Conservation (phyloP, 2,113 vertebrate genomes). For the Vireo altiloquus region DNA sequence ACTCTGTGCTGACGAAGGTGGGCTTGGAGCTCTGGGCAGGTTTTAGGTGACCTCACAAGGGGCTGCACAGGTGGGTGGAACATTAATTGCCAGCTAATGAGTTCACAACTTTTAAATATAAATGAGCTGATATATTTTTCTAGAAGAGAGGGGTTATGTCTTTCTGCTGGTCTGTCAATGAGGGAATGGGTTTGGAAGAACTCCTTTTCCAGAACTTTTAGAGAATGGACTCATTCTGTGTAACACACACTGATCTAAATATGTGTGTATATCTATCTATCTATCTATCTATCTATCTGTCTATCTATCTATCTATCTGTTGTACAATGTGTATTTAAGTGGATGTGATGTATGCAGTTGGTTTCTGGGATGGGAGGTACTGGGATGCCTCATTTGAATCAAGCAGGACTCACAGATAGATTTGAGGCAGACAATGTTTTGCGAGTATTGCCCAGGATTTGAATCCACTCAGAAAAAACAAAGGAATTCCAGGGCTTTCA, state of each 20-base stretch:
- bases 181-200: background rate
- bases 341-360: background rate
- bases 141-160: background rate
- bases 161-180: background rate
- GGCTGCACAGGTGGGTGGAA: background rate
- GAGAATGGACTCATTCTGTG: background rate
- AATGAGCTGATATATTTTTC: background rate
- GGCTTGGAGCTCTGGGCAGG: background rate
- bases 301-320: accelerated
- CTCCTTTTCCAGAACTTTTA: background rate
- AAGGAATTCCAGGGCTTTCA: background rate
- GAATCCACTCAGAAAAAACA: background rate
- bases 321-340: background rate
- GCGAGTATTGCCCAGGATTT: background rate
- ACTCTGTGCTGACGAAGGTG: background rate
- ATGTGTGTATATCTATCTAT: accelerated
- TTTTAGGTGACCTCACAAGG: background rate
- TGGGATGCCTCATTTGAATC: background rate
- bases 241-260: accelerated
- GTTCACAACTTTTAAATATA: background rate
- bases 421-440: background rate
- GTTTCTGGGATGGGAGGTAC: background rate
- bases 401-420: background rate
- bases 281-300: accelerated
- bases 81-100: background rate